These are phyloP conservation scores for Palloptera scutellata DNA, from an alignment of 2,888 invertebrate genomes.

Conservation along the genomic window DNA sequence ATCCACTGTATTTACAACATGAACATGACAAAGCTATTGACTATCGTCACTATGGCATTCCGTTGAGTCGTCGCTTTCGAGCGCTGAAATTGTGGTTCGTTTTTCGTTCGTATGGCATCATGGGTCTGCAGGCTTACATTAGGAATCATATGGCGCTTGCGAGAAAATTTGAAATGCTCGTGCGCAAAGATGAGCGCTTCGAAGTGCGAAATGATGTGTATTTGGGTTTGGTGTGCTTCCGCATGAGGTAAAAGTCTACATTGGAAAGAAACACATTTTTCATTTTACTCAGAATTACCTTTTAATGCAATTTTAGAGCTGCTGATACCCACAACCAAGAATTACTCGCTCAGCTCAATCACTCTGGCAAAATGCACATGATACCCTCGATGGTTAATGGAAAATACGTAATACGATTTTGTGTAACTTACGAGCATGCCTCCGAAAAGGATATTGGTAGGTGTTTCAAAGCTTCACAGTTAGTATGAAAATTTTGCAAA, in stretches of 20 bases:
- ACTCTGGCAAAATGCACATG: slow-evolving; percentile 86
- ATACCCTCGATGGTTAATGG: slow-evolving; percentile 81
- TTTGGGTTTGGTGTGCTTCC: slow-evolving; percentile 81
- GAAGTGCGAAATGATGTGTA: slow-evolving; percentile 80
- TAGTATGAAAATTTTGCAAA: not conserved
- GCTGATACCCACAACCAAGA: slow-evolving; percentile 78
- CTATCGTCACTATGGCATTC: slow-evolving; percentile 87
- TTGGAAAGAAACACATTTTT: not conserved
- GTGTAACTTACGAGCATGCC: slow-evolving; percentile 81
- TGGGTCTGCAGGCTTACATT: slow-evolving; percentile 83
- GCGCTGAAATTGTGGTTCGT: slow-evolving; percentile 91
- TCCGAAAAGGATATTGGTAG: slow-evolving; percentile 73
- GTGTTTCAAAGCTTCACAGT: not conserved
- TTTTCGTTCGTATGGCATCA: slow-evolving; percentile 80
- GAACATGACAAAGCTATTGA: slow-evolving; percentile 78
- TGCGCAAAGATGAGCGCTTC: slow-evolving; percentile 75
- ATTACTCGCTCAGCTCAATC: slow-evolving; percentile 80
- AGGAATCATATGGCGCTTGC: slow-evolving; percentile 82
- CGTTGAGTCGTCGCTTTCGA: slow-evolving; percentile 83
- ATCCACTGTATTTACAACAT: slow-evolving; percentile 86
- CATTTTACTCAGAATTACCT: not conserved
- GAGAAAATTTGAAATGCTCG: slow-evolving; percentile 75
- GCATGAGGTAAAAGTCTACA: slow-evolving; percentile 65
- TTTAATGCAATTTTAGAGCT: slow-evolving; percentile 63
- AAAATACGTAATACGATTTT: slow-evolving; percentile 80